Base-by-base conservation (phyloP, 2,888 invertebrate species). In the Altica lythri region DNA sequence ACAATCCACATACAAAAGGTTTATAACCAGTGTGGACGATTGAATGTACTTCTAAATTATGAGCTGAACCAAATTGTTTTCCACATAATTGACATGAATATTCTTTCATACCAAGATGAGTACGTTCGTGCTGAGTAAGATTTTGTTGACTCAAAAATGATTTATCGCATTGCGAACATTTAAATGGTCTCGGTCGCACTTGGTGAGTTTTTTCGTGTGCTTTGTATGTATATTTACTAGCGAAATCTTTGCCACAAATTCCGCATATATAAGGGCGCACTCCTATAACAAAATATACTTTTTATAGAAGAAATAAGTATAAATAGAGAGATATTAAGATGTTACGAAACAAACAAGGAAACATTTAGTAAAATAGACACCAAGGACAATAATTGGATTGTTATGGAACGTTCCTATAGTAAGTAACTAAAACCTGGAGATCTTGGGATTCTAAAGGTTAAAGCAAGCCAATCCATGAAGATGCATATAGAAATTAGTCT, bases 121-220 rank as follows among this genome's bases (percentile, higher is more conserved):
- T 88, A 61, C 86, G 83, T 67, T 86, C 85, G 65, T 91, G 91
- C 60, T 90, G 90, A 16, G 78, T 80, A 1, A 90, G 75, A 72
- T 90, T 90, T 72, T 88, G 89, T 46, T 83, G 83, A n/a, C 87
- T 88, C 43, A 89, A 78, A 75, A 91, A 91, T 0, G 86, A 79
- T 71, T 90, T 90, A 8, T 76, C 79, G 67, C 91, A 91, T 27
- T 82, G 79, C 0, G 72, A 70, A 63, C 91, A 91, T 42, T 83
- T 81, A 70, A 76, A 88, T 0, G 89, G 89, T 0, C 90, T 78
- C 0, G 88, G 86, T 0, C 90, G 80, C 6, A 79, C 76, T 72
- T 67, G 80, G 66, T 90, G 90, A 0, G 86, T 90, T 74, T 89
- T 90, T 52, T 85, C 77, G 63, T 90, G 91, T 0, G 89, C 70